Evolutionary conservation across 2,797 vertebrate species (phyloP), one percentile per base, ranked within the genome.

Genomic region (Prunella strophiata): DNA sequence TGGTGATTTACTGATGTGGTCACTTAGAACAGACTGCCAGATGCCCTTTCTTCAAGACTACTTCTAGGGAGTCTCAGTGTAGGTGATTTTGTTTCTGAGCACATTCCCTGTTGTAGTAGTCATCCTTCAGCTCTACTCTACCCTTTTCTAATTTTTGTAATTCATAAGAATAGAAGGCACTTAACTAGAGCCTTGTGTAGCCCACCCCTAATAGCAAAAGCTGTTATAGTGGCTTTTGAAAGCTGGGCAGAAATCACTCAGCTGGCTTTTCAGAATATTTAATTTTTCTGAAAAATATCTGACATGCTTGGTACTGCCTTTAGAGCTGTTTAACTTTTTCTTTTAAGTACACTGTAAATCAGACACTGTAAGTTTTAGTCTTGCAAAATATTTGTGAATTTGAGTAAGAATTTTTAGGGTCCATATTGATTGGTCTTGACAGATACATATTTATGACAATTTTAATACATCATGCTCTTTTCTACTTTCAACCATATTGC

Each of bases 371-470:
- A 94, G 21, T 79, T 82, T 92, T 87, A 94, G 55, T 92, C 61
- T 52, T 58, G 68, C 48, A 88, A 85, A 50, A 20, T 92, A 86
- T 77, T 91, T 34, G 57, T 83, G 81, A 94, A 84, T 92, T 57
- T 95, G 61, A 93, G 43, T 84, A 58, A 85, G 91, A 68, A 78
- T 78, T 97, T 82, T 91, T 48, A 77, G 34, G 32, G 16, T 43
- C 9, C 59, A 1, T 78, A 40, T 65, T 9, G 3, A 40, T 43
- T 30, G 4, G 18, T 72, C 29, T 93, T 90, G 85, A 85, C 48
- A 96, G 83, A 74, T 90, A 82, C 21, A 26, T 91, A 36, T 79
- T 95, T 89, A 85, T 48, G 65, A 63, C 13, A 63, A 73, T 63
- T 93, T 76, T 51, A 94, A 45, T 93, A 67, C 73, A n/a, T 85